These are phyloP conservation scores for Metalampra italica DNA, from an alignment of 2,888 invertebrate species.

Conservation along the genomic window DNA sequence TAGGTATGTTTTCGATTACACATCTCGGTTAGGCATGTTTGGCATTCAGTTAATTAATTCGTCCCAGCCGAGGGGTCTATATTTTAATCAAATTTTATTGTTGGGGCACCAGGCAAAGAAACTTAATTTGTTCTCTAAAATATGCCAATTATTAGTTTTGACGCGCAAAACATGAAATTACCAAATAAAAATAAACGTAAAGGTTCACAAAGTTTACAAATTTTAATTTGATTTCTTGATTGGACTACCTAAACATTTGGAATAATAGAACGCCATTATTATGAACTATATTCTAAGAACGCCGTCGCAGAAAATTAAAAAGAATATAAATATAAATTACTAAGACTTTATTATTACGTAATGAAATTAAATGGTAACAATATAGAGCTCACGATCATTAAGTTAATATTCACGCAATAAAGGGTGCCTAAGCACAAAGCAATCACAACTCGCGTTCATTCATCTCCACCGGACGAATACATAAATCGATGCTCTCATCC, in stretches of 20 bases:
- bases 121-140: constrained; percentile 30
- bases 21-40: constrained; percentile 53
- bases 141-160: constrained; percentile 17
- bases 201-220: too few relatives aligned
- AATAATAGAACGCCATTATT: too few relatives aligned
- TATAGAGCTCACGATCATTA: constrained; percentile 17
- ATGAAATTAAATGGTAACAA: constrained; percentile 11
- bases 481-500: constrained; percentile 70
- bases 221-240: too few relatives aligned
- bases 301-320: too few relatives aligned
- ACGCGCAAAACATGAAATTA: too few relatives aligned
- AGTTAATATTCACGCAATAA: constrained; percentile 43
- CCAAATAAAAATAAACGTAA: too few relatives aligned
- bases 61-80: constrained; percentile 52
- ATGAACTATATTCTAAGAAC: too few relatives aligned
- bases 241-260: too few relatives aligned
- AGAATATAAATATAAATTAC: too few relatives aligned
- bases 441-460: constrained; percentile 49
- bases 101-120: constrained; percentile 45
- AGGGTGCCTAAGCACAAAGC: constrained; percentile 33
- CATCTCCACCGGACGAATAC: constrained; percentile 55
- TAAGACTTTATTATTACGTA: too few relatives aligned
- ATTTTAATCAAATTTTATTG: constrained; percentile 68
- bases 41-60: constrained; percentile 63
- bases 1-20: constrained; percentile 32